Base-by-base conservation (phyloP, 2,888 invertebrate genomes). In the Drosophila pseudotakahashii region DNA sequence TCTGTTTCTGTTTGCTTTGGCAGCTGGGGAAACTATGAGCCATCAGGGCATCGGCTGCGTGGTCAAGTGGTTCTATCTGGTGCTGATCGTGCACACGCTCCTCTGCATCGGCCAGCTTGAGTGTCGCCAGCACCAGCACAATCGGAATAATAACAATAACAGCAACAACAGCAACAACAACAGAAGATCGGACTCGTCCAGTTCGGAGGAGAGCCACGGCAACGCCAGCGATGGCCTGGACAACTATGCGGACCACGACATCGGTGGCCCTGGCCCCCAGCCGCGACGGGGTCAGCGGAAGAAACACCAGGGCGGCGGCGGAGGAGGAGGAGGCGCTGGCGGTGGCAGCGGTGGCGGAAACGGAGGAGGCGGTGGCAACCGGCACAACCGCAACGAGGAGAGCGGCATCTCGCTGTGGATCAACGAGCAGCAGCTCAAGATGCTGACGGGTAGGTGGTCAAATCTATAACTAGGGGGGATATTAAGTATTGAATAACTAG, bases 341-440 rank as follows among this genome's bases (percentile, higher is more conserved):
- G 79, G 73, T 4, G 77, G 77, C 3, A 23, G 69, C 45, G 83
- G 88, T 47, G 13, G 10, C 11, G 77, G 77, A 5, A 41, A 75
- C 14, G 48, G 63, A 60, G 77, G 81, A 6, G 85, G 86, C 48
- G 73, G 75, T 36, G 72, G 80, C 67, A 82, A 84, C 75, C 80
- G 81, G n/a, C 81, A 89, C 51, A 78, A 79, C 51, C 83, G 81
- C n/a, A 58, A 76, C 42, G 86, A 89, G 41, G 89, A 90, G 45
- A 88, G 89, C 34, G 96, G 96, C 91, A 93, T 97, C 75, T 96
- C 96, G 58, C 93, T 98, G 69, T 98, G 97, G 97, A 97, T 98
- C 89, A 97, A 97, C 91, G 96, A 97, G 90, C 95, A 96, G 81
- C 97, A 98, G 94, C 96, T 98, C 59, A 96, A 97, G 93, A 96